A percentile compares a stretch with the other conserved stretches of the same genome.
Conservation (phyloP, 1,140 invertebrate genomes). For the Ceratosolen solmsi region DNA sequence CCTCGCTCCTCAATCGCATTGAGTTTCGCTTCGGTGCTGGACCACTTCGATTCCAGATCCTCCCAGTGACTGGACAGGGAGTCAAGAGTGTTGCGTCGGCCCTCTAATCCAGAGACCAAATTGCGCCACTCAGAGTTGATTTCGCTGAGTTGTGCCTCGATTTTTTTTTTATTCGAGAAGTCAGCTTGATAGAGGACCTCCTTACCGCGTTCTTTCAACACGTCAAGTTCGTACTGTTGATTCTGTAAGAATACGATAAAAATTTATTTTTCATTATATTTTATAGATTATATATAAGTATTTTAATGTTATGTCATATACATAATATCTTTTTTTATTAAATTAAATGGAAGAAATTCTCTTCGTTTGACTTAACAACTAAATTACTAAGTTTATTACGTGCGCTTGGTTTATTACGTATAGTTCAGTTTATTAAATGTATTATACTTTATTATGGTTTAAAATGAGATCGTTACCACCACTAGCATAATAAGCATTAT, state of each 20-base stretch:
- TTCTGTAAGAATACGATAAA: slow-evolving; percentile 68
- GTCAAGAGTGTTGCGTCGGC: slow-evolving; percentile 77
- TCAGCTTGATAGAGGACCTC: slow-evolving; percentile 80
- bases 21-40: slow-evolving; percentile 78
- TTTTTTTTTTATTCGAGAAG: slow-evolving; percentile 75
- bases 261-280: no score
- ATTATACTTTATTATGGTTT: no score
- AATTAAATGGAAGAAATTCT: no score
- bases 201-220: slow-evolving; percentile 79
- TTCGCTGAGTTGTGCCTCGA: slow-evolving; percentile 77
- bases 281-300: no score
- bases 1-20: slow-evolving; percentile 80
- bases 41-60: slow-evolving; percentile 81
- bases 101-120: slow-evolving; percentile 80
- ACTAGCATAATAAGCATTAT: no score
- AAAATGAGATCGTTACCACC: no score
- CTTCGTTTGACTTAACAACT: no score
- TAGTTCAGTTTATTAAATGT: no score
- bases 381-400: no score
- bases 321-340: no score
- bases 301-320: no score
- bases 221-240: slow-evolving; percentile 77
- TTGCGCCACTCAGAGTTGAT: slow-evolving; percentile 85
- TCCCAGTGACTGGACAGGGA: slow-evolving; percentile 85
- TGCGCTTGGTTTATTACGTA: no score